Conservation (phyloP, 2,797 vertebrate species). For the Coracias cyanogaster region DNA sequence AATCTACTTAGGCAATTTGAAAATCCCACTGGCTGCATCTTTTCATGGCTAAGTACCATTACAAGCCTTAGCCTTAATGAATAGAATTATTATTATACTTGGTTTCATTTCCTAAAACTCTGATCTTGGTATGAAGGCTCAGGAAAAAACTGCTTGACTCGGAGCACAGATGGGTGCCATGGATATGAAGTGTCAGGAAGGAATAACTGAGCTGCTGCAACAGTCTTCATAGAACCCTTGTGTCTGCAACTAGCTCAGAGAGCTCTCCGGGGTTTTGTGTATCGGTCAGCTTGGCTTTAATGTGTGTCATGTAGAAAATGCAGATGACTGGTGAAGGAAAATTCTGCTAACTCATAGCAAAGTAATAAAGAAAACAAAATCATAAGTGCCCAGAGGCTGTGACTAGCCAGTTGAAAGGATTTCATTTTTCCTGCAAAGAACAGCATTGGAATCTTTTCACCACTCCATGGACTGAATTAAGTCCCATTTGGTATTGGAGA, state of each 20-base stretch:
- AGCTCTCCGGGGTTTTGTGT: not conserved
- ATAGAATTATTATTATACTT: constrained; percentile 68
- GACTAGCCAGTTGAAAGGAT: constrained; percentile 22
- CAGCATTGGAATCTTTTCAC: constrained; percentile 11
- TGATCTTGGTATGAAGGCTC: constrained; percentile 6
- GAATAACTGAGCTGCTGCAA: not conserved
- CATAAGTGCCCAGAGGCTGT: constrained; percentile 9
- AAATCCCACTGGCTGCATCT: constrained; percentile 71
- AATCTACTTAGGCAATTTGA: constrained; percentile 69
- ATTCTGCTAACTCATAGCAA: constrained; percentile 14
- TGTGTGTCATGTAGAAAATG: constrained; percentile 5
- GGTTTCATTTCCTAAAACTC: constrained; percentile 53
- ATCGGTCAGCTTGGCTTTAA: constrained; percentile 14
- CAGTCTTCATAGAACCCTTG: not conserved
- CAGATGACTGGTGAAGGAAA: constrained; percentile 23
- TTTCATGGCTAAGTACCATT: constrained; percentile 66
- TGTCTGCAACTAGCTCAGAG: not conserved
- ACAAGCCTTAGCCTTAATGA: constrained; percentile 59
- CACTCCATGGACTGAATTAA: constrained; percentile 11
- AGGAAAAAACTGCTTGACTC: not conserved
- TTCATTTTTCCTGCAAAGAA: constrained; percentile 42
- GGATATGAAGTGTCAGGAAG: not conserved
- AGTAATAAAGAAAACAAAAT: constrained; percentile 35
- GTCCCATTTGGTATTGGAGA: constrained; percentile 17
- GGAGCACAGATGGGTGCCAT: not conserved